Evolutionary conservation across 2,888 invertebrate genomes (phyloP).

Genomic region (Xestia ashworthii): DNA sequence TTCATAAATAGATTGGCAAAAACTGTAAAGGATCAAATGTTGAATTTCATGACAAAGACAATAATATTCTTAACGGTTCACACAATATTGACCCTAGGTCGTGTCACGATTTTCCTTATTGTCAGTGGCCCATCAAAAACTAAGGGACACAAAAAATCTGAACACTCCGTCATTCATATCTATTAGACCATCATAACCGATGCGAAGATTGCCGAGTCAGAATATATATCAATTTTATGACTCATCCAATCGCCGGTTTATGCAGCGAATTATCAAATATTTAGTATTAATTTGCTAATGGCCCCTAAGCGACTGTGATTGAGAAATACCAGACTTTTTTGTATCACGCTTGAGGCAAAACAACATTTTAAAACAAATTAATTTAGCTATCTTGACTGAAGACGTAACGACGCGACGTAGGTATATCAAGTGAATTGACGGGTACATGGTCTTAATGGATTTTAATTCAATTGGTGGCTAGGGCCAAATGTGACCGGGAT

Average conservation of each 20-base stretch:
- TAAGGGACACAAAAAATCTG: constrained; percentile 20
- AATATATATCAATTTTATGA: constrained; percentile 47
- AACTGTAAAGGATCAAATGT: background rate
- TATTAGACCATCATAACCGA: constrained; percentile 20
- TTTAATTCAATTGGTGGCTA: constrained; percentile 68
- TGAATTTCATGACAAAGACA: background rate
- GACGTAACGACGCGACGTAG: constrained; percentile 53
- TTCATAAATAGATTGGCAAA: background rate
- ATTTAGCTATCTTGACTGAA: constrained; percentile 55
- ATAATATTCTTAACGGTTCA: constrained; percentile 20
- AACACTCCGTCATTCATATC: constrained; percentile 5
- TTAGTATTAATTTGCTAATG: constrained; percentile 64
- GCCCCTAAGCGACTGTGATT: constrained; percentile 56
- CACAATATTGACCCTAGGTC: constrained; percentile 13
- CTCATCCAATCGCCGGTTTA: constrained; percentile 57
- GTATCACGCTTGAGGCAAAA: constrained; percentile 57
- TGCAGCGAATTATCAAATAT: constrained; percentile 58
- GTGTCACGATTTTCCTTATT: constrained; percentile 23
- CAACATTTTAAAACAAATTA: constrained; percentile 61
- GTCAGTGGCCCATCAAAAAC: constrained; percentile 14
- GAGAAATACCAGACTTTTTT: constrained; percentile 60
- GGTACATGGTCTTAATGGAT: constrained; percentile 59
- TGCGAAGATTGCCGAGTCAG: constrained; percentile 16
- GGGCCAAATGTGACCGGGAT: constrained; percentile 69
- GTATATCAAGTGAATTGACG: constrained; percentile 59